These are phyloP conservation scores for Apamea anceps DNA, from an alignment of 2,888 invertebrate genomes.

Conservation along the genomic window DNA sequence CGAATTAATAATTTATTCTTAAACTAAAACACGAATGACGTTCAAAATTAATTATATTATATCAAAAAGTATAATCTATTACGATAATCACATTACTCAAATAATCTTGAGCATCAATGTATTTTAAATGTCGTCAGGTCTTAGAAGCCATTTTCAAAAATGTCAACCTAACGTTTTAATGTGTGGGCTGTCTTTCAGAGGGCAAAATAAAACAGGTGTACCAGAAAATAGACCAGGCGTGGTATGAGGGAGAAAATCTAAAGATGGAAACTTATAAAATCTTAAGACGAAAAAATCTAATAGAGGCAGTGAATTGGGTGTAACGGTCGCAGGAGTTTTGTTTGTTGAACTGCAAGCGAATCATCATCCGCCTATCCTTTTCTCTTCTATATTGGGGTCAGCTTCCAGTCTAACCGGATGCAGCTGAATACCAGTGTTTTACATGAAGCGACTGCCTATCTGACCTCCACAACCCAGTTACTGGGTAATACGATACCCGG, in stretches of 20 bases:
- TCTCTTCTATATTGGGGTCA: no score
- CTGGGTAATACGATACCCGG: no score
- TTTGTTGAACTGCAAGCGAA: no score
- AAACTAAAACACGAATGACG: background rate
- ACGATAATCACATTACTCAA: constrained; percentile 21
- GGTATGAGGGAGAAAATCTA: background rate
- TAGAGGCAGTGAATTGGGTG: background rate
- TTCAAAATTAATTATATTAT: constrained; percentile 9
- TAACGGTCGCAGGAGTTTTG: no score
- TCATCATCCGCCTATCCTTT: no score
- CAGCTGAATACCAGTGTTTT: no score
- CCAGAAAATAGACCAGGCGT: background rate
- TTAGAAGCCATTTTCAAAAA: constrained; percentile 32
- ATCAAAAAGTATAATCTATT: background rate
- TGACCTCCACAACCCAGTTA: no score
- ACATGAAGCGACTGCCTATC: no score
- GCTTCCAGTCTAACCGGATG: no score
- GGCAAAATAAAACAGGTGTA: background rate
- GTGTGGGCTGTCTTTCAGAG: background rate
- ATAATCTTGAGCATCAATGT: constrained; percentile 4
- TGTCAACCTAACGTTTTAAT: constrained; percentile 20
- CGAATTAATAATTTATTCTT: background rate
- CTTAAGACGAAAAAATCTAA: background rate
- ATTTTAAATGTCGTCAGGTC: constrained; percentile 7
- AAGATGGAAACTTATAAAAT: background rate